These are phyloP conservation scores for Gadopsis marmoratus DNA, from an alignment of 2,797 vertebrate genomes.

Conservation along the genomic window DNA sequence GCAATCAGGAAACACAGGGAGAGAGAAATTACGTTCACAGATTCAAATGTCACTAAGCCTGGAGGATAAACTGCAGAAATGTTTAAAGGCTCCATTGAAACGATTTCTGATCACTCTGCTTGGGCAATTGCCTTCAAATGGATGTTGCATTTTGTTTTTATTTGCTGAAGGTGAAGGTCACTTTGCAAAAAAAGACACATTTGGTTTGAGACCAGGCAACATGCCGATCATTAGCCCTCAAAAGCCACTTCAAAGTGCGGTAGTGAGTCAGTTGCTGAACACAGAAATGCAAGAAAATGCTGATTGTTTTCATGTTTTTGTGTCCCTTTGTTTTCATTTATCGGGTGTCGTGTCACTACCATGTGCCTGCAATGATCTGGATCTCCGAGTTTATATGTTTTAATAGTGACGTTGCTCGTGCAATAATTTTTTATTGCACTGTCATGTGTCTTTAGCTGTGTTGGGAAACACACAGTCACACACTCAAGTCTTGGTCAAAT, in stretches of 20 bases:
- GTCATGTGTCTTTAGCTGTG: conserved; percentile 7
- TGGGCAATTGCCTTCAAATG: conserved; percentile 61
- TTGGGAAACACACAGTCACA: background rate
- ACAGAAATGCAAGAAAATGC: conserved; percentile 41
- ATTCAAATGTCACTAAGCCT: conserved; percentile 63
- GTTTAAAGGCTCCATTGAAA: conserved; percentile 61
- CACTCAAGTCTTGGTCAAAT: background rate
- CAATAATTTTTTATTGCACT: conserved; percentile 27
- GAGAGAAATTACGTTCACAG: conserved; percentile 63
- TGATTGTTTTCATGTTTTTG: conserved; percentile 49
- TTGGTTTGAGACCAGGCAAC: conserved; percentile 51
- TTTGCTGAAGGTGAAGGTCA: conserved; percentile 52
- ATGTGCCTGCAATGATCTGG: conserved; percentile 44
- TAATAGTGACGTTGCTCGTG: conserved; percentile 10
- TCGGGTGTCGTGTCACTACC: conserved; percentile 37
- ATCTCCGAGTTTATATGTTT: conserved; percentile 1
- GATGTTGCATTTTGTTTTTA: conserved; percentile 62
- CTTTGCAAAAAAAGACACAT: conserved; percentile 56
- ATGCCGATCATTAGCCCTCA: conserved; percentile 55
- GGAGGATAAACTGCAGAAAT: conserved; percentile 61
- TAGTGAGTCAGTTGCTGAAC: conserved; percentile 34
- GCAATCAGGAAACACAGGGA: conserved; percentile 73
- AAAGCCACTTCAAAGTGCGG: conserved; percentile 73
- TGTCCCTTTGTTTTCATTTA: conserved; percentile 58
- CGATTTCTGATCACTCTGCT: conserved; percentile 35